Percentiles rank a stretch among this genome's conserved stretches.
Evolutionary conservation across 2,888 invertebrate genomes (phyloP).

Genomic region (Drosophila mimetica): DNA sequence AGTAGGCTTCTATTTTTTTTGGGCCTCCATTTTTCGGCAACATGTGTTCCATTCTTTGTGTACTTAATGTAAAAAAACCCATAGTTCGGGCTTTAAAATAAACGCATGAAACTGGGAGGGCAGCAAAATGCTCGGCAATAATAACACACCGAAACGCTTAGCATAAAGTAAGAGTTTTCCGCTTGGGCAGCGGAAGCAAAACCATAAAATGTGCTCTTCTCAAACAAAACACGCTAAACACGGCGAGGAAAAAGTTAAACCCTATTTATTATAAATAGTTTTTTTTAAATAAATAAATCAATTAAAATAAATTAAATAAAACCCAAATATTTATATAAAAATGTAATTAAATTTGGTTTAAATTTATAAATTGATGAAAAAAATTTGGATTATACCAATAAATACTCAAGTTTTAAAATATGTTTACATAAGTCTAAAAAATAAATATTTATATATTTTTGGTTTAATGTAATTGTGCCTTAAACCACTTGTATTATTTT

Average conservation of each 20-base stretch:
- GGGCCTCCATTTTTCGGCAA: slow-evolving; percentile 13
- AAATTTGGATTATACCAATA: too few species aligned
- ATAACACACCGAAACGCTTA: slow-evolving; percentile 60
- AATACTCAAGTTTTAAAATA: too few species aligned
- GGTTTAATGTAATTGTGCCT: too few species aligned
- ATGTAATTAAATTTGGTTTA: too few species aligned
- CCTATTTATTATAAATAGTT: background rate
- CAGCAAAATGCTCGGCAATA: slow-evolving; percentile 50
- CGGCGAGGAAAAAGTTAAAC: background rate
- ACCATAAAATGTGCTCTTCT: slow-evolving; percentile 64
- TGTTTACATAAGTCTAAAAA: too few species aligned
- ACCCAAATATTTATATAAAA: too few species aligned
- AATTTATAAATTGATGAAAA: too few species aligned
- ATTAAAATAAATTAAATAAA: background rate
- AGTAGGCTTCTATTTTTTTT: slow-evolving; percentile 27
- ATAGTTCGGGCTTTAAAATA: slow-evolving; percentile 47
- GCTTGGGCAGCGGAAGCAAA: slow-evolving; percentile 72
- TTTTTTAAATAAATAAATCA: background rate
- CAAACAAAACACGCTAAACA: slow-evolving; percentile 40
- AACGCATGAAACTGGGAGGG: slow-evolving; percentile 50
- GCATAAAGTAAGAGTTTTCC: slow-evolving; percentile 70
- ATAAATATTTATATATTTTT: too few species aligned
- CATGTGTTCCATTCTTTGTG: slow-evolving; percentile 17
- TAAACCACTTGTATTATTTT: too few species aligned
- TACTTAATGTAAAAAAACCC: slow-evolving; percentile 40